A percentile compares a stretch with the other conserved stretches of the same genome.
phyloP scores from a whole-genome alignment of 2,888 invertebrate genomes.

The Drosophila melanosoma region DNA sequence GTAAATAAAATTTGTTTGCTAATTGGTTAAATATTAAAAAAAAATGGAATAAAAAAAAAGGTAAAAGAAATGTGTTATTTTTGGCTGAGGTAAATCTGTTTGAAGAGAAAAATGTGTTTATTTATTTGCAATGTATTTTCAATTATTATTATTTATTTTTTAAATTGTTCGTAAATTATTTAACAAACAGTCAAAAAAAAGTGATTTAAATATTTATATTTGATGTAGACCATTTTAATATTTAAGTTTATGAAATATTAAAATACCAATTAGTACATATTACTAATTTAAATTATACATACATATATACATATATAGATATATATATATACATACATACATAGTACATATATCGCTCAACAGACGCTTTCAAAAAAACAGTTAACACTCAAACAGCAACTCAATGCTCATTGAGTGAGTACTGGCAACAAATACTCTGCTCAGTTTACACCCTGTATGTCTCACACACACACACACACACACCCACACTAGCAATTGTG shows the following conservation, averaged over 20 bases:
- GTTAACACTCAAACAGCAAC: slow-evolving; percentile 25
- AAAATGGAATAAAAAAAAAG: background rate
- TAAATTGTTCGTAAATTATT: background rate
- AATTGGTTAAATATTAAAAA: background rate
- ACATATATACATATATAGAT: too few relatives aligned
- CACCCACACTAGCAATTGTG: background rate
- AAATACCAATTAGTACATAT: background rate
- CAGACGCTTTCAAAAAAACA: background rate
- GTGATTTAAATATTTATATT: background rate
- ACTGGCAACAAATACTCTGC: slow-evolving; percentile 3
- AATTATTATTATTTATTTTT: background rate
- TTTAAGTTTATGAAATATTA: background rate
- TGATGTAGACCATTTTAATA: background rate
- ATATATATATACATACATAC: too few relatives aligned
- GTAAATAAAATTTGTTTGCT: background rate
- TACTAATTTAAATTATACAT: background rate
- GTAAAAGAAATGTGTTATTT: background rate
- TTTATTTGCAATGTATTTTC: background rate
- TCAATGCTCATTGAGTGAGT: slow-evolving; percentile 44
- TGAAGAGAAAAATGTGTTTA: background rate
- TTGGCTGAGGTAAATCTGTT: background rate
- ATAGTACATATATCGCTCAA: background rate
- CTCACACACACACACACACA: background rate
- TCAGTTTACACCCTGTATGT: slow-evolving; percentile 41
- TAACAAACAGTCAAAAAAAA: background rate